phyloP scores from a whole-genome alignment of 2,797 vertebrate species.

The Aselliscus stoliczkanus region DNA sequence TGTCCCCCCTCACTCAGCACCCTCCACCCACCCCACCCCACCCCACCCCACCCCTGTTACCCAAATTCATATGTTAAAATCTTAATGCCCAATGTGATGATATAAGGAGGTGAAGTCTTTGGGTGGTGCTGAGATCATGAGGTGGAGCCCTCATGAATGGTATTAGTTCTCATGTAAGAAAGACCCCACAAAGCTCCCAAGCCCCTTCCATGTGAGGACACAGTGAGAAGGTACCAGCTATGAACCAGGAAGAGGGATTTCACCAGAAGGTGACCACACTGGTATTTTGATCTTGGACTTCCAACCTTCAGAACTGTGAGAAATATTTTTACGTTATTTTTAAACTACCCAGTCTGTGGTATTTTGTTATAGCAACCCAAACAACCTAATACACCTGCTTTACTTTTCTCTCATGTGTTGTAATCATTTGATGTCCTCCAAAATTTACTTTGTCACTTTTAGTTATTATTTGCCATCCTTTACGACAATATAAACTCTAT shows the following conservation, averaged over 20 bases:
- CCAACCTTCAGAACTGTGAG: neutral
- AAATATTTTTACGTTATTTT: neutral
- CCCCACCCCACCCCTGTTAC: neutral
- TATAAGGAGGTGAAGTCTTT: neutral
- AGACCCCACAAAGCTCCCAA: neutral
- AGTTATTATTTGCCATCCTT: neutral
- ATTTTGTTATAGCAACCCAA: neutral
- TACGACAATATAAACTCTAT: neutral
- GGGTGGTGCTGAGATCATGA: neutral
- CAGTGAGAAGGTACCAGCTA: neutral
- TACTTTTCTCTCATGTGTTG: neutral
- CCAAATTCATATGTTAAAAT: neutral
- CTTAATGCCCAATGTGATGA: neutral
- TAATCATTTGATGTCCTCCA: neutral
- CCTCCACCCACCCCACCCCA: neutral
- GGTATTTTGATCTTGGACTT: neutral
- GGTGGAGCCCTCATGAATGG: neutral
- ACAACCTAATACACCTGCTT: neutral
- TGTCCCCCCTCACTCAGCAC: neutral
- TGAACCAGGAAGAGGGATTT: neutral
- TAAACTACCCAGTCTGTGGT: neutral
- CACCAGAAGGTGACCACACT: neutral
- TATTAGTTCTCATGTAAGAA: neutral
- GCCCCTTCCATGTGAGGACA: neutral
- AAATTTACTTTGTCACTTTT: constrained; percentile 4